phyloP scores from a whole-genome alignment of 2,797 vertebrate genomes.

The Emydoidea blandingii region DNA sequence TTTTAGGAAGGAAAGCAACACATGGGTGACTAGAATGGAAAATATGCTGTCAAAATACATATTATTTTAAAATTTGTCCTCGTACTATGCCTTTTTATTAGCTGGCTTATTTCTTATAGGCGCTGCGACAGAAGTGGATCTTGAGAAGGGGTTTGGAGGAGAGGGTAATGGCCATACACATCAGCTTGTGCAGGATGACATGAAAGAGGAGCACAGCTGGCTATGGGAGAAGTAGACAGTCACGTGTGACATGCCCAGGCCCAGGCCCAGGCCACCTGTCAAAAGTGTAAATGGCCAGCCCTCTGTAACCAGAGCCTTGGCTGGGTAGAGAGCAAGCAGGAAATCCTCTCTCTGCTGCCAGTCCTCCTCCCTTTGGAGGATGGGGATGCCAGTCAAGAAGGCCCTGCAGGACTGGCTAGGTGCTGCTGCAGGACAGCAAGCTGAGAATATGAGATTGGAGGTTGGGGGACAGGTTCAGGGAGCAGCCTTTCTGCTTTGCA shows the following conservation, averaged over 20 bases:
- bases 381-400: neutral
- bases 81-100: neutral
- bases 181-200: neutral
- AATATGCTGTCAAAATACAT: neutral
- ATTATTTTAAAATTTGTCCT: neutral
- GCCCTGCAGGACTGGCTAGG: neutral
- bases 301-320: neutral
- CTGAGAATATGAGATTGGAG: neutral
- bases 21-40: neutral
- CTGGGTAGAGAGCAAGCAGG: neutral
- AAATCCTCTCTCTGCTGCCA: neutral
- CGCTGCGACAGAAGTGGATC: neutral
- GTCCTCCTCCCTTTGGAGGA: fast-evolving
- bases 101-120: neutral
- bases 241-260: fast-evolving
- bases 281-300: neutral
- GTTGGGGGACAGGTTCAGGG: neutral
- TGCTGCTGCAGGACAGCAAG: neutral
- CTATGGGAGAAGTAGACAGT: neutral
- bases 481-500: neutral
- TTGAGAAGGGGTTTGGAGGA: neutral
- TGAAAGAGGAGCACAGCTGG: neutral
- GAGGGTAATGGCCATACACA: neutral
- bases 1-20: neutral
- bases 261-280: fast-evolving